Evolutionary conservation across 1,140 invertebrate genomes (phyloP).

Genomic region (Melitaea cinxia): DNA sequence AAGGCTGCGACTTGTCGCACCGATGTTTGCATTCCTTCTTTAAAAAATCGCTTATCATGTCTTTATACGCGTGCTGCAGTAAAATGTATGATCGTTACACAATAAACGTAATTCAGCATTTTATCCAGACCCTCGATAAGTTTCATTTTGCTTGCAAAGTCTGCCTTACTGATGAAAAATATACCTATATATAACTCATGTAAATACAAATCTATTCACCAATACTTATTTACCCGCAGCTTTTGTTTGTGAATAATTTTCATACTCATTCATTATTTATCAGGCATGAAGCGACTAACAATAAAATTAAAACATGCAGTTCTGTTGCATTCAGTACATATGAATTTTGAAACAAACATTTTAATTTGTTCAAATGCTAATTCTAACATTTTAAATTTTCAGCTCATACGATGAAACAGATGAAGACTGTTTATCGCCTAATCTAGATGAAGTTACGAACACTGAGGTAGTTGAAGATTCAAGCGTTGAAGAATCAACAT

Average conservation of each 20-base stretch:
- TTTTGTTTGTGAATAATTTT: constrained; percentile 76
- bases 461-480: constrained; percentile 78
- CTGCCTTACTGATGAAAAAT: constrained; percentile 80
- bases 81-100: constrained; percentile 2
- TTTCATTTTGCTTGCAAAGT: constrained; percentile 41
- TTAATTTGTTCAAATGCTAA: constrained; percentile 12
- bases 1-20: constrained; percentile 30
- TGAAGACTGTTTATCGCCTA: constrained; percentile 84
- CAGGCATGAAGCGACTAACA: constrained; percentile 78
- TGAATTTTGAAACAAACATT: constrained; percentile 28
- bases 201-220: constrained; percentile 57
- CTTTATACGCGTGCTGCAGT: background rate
- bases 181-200: constrained; percentile 44
- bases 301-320: constrained; percentile 46
- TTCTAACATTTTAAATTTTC: constrained; percentile 42
- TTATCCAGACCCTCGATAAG: constrained; percentile 43
- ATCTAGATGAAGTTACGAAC: constrained; percentile 83
- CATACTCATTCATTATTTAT: constrained; percentile 53
- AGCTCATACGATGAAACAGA: constrained; percentile 86
- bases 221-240: constrained; percentile 48
- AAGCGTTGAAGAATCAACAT: constrained; percentile 70
- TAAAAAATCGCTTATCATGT: constrained; percentile 47
- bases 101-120: constrained; percentile 5
- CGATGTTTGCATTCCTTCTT: constrained; percentile 49
- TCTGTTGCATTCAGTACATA: constrained; percentile 80